Evolutionary conservation across 2,888 invertebrate species (phyloP).

Genomic region (Allacma fusca): DNA sequence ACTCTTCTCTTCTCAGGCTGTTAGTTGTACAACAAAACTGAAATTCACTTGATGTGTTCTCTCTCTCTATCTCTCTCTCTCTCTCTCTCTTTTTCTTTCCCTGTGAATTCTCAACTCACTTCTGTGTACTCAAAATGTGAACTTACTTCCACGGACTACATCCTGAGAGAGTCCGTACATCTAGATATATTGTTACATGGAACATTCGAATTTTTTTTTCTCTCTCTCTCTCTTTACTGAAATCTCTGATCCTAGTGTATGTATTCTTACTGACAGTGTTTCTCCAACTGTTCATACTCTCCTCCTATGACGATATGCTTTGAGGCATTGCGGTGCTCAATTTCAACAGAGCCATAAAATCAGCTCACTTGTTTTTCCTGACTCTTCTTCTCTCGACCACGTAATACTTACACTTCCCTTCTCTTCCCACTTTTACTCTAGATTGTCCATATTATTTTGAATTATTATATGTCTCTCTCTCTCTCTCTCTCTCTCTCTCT

Average conservation of each 20-base stretch:
- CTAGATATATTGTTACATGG: no score
- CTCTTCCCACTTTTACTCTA: slow-evolving; percentile 5
- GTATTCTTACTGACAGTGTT: background rate
- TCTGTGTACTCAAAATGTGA: no score
- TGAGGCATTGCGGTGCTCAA: slow-evolving; percentile 34
- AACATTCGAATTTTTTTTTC: background rate
- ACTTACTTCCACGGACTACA: no score
- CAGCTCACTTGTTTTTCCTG: slow-evolving; percentile 26
- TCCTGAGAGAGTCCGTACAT: no score
- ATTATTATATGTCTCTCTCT: slow-evolving; percentile 39
- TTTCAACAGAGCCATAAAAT: slow-evolving; percentile 42
- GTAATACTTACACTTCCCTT: background rate
- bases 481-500: no score
- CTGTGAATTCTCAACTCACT: background rate
- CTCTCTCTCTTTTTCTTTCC: background rate
- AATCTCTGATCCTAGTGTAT: background rate
- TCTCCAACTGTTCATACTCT: background rate
- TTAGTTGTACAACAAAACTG: slow-evolving; percentile 9
- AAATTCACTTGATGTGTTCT: slow-evolving; percentile 18
- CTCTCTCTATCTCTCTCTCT: background rate
- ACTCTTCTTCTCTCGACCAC: background rate
- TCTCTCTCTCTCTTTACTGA: no score
- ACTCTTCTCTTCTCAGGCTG: background rate
- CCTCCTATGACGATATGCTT: background rate
- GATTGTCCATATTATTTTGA: slow-evolving; percentile 47